Base-by-base conservation (phyloP, 2,797 vertebrate species). In the Melanotaenia pygmaea region DNA sequence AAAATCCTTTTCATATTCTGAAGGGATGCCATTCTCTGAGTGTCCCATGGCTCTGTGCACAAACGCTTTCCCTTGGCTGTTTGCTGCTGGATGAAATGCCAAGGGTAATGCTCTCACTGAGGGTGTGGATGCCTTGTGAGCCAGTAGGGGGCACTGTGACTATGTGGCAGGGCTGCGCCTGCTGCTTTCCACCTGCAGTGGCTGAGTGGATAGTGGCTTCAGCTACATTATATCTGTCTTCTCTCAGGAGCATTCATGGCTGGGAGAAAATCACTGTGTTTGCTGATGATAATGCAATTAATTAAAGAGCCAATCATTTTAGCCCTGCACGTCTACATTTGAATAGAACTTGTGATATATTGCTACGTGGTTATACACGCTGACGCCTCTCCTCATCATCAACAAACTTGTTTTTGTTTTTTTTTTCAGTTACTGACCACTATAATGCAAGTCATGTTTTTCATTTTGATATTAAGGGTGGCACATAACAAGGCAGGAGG, bases 251-350 rank as follows among this genome's bases (percentile, higher is more conserved):
- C 88, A 85, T 92, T 91, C 79, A 83, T 12, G 72, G 81, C 81
- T 70, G 78, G 81, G 80, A 88, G 88, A 88, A 90, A 91, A 91
- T 90, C 90, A 85, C 88, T 90, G 91, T 92, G 90, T 93, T 93
- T 93, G 89, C 89, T 86, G 90, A 93, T 91, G 91, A 93, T 93
- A 92, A 91, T 93, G 91, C 91, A 92, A 93, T 93, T 93, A 91
- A 91, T 93, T 92, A 91, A 91, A 90, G 87, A 92, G 87, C 86
- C 90, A 91, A 92, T 93, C 90, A 91, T 89, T 91, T 91, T 88
- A 84, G 90, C 84, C 87, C 14, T 24, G 83, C 87, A 83, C 76
- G 63, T 91, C 87, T 80, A 74, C 63, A 88, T 91, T 80, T 80
- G 84, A 91, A 89, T 82, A 73, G 85, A 89, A 88, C 83, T 86